These are phyloP conservation scores for Notiomystis cincta DNA, from an alignment of 2,113 vertebrate genomes.

Conservation along the genomic window DNA sequence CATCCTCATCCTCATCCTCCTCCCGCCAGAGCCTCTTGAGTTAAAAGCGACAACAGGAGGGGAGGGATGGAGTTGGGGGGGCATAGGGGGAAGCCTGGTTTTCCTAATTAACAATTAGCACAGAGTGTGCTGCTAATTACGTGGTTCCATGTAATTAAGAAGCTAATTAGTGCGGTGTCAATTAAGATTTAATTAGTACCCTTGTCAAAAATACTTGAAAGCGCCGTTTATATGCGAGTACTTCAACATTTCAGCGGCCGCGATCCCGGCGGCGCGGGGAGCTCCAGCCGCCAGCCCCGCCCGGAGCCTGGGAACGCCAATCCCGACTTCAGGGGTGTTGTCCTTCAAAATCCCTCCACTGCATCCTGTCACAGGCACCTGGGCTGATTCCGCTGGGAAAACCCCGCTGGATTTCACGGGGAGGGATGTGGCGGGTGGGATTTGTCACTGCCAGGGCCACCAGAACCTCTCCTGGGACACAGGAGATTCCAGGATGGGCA, in stretches of 20 bases:
- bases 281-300: background rate
- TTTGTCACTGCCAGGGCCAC: too few relatives aligned
- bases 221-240: slow-evolving; percentile 52
- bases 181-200: slow-evolving; percentile 81
- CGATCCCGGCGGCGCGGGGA: slow-evolving; percentile 5
- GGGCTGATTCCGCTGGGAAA: too few relatives aligned
- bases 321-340: background rate
- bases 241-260: slow-evolving; percentile 49
- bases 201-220: slow-evolving; percentile 73
- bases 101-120: slow-evolving; percentile 77
- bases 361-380: background rate
- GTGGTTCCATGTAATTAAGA: slow-evolving; percentile 82
- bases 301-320: background rate
- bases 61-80: background rate
- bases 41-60: slow-evolving; percentile 33
- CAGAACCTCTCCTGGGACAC: too few relatives aligned
- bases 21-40: slow-evolving; percentile 26
- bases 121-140: slow-evolving; percentile 75
- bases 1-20: background rate
- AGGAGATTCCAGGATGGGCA: too few relatives aligned
- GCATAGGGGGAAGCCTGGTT: slow-evolving; percentile 46
- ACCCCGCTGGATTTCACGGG: too few relatives aligned
- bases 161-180: slow-evolving; percentile 81
- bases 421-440: too few relatives aligned
- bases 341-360: background rate